These are phyloP conservation scores for Leistus spinibarbis DNA, from an alignment of 2,888 invertebrate species.

Conservation along the genomic window DNA sequence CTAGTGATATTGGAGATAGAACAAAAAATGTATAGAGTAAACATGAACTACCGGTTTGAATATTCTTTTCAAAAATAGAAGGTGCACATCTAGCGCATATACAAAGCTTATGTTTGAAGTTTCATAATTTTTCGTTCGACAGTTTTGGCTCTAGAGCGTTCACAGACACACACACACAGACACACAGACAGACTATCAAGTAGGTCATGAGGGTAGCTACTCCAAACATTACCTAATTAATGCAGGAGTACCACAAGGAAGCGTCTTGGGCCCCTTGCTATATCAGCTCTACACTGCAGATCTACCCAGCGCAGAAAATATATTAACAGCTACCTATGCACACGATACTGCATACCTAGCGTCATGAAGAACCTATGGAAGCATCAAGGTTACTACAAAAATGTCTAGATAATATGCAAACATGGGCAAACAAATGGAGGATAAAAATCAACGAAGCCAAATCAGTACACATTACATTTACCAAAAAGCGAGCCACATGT, in stretches of 20 bases:
- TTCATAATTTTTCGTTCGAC: too few relatives aligned
- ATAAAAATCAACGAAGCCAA: slow-evolving; percentile 12
- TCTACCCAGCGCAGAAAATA: background rate
- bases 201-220: background rate
- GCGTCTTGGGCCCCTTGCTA: background rate
- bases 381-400: slow-evolving; percentile 2
- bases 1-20: too few relatives aligned
- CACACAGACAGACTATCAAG: slow-evolving; percentile 33
- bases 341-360: background rate
- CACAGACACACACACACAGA: too few relatives aligned
- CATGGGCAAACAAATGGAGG: slow-evolving; percentile 7
- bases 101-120: too few relatives aligned
- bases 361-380: background rate
- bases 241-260: background rate
- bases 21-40: too few relatives aligned
- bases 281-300: background rate
- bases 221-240: background rate
- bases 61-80: too few relatives aligned
- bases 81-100: too few relatives aligned
- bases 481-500: background rate
- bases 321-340: background rate
- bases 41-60: too few relatives aligned
- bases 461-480: background rate
- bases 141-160: too few relatives aligned
- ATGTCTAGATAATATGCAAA: background rate